A percentile compares a stretch with the other conserved stretches of the same genome.
These are phyloP conservation scores for Petrocephalus sullivani DNA, from an alignment of 2,797 vertebrate genomes.

Conservation along the genomic window DNA sequence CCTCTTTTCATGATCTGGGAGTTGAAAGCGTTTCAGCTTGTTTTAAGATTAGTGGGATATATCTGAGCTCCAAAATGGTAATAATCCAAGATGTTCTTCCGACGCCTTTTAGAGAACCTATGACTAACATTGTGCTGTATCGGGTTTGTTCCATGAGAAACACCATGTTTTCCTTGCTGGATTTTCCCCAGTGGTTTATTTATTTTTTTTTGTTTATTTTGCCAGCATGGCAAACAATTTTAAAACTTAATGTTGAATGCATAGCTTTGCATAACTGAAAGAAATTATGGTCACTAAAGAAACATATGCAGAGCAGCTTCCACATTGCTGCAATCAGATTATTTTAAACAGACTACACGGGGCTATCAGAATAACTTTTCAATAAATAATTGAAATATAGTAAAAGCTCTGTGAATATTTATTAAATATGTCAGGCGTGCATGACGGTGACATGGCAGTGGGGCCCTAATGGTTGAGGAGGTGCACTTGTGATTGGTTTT, in stretches of 20 bases:
- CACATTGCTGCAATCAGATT: neutral
- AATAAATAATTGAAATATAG: neutral
- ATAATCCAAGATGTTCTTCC: conserved; percentile 67
- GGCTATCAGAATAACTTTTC: neutral
- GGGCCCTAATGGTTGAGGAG: too few species aligned
- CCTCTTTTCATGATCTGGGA: conserved; percentile 45
- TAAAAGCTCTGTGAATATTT: neutral
- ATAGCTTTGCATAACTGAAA: neutral
- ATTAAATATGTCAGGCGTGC: neutral
- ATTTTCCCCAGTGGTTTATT: conserved; percentile 25
- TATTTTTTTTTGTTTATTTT: conserved; percentile 16
- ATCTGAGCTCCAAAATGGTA: conserved; percentile 52
- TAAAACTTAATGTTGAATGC: conserved; percentile 20
- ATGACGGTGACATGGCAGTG: too few species aligned
- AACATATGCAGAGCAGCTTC: neutral
- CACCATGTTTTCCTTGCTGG: conserved; percentile 27
- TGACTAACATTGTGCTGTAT: conserved; percentile 55
- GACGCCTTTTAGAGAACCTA: conserved; percentile 53
- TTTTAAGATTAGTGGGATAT: conserved; percentile 62
- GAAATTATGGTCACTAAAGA: neutral
- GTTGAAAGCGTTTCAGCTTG: conserved; percentile 55
- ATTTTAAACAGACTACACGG: neutral
- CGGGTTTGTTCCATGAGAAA: conserved; percentile 43
- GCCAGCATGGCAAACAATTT: conserved; percentile 30
- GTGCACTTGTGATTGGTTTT: too few species aligned